These are phyloP conservation scores for Micromussa lordhowensis DNA, from an alignment of 92 coral and sea anemone genomes.

Conservation along the genomic window DNA sequence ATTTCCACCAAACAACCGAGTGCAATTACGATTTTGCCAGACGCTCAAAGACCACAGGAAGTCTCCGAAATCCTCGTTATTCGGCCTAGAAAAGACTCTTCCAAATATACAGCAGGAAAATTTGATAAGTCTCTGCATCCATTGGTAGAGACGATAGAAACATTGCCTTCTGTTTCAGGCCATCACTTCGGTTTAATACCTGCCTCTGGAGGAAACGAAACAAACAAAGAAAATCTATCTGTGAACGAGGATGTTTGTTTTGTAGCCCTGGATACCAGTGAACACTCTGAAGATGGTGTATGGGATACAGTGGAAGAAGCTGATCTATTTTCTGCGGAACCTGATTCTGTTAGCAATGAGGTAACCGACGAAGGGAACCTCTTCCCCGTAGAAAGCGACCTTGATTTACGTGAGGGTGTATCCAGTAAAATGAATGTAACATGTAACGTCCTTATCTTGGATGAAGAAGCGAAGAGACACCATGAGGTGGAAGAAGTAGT, in stretches of 20 bases:
- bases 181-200: not conserved
- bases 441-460: not conserved
- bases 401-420: not conserved
- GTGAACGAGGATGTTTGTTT: slow-evolving; percentile 23
- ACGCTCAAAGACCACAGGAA: not conserved
- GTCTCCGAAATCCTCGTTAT: not conserved
- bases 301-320: too few relatives aligned
- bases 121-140: not conserved
- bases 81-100: not conserved
- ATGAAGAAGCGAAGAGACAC: not conserved
- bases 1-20: not conserved
- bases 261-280: slow-evolving; percentile 10
- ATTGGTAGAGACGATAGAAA: not conserved
- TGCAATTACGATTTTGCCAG: not conserved
- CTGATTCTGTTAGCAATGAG: not conserved
- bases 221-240: not conserved
- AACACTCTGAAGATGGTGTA: slow-evolving; percentile 4
- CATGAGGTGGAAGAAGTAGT: slow-evolving; percentile 20
- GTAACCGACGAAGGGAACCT: not conserved
- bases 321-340: not conserved
- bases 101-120: not conserved
- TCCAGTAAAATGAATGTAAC: not conserved
- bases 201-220: not conserved
- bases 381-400: not conserved
- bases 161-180: not conserved